Evolutionary conservation across 2,797 vertebrate genomes (phyloP).

Genomic region (Mus caroli): DNA sequence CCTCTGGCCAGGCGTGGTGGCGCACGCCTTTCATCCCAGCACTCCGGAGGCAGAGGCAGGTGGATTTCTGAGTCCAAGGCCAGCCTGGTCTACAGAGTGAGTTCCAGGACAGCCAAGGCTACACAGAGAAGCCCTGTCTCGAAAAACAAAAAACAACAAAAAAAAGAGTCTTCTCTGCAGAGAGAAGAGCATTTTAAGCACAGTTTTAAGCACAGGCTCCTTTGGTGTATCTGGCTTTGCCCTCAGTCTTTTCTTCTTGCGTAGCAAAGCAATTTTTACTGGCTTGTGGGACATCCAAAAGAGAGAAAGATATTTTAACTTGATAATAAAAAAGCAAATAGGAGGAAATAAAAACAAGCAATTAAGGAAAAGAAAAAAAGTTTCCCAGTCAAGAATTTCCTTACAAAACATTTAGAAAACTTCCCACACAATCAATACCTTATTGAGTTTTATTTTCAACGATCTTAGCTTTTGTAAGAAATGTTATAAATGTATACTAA

Average conservation of each 20-base stretch:
- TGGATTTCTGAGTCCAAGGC: too few relatives aligned
- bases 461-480: slow-evolving; percentile 42
- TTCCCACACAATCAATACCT: slow-evolving; percentile 56
- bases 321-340: slow-evolving; percentile 77
- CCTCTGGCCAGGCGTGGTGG: too few relatives aligned
- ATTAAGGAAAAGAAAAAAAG: slow-evolving; percentile 57
- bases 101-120: too few relatives aligned
- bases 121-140: too few relatives aligned
- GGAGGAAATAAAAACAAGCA: slow-evolving; percentile 68
- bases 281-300: slow-evolving; percentile 62
- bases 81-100: too few relatives aligned
- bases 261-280: slow-evolving; percentile 63
- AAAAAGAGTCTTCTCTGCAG: not conserved
- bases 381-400: slow-evolving; percentile 66
- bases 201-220: not conserved
- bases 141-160: too few relatives aligned
- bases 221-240: slow-evolving; percentile 57
- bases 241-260: slow-evolving; percentile 45
- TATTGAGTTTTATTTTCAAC: slow-evolving; percentile 47
- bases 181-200: not conserved
- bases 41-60: too few relatives aligned
- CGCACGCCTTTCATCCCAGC: too few relatives aligned
- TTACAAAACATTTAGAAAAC: slow-evolving; percentile 47
- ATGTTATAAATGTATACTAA: slow-evolving; percentile 43
- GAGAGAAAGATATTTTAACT: slow-evolving; percentile 70